A percentile compares a stretch with the other conserved stretches of the same genome.
Conservation (phyloP, 2,113 vertebrate species). For the Pica pica region DNA sequence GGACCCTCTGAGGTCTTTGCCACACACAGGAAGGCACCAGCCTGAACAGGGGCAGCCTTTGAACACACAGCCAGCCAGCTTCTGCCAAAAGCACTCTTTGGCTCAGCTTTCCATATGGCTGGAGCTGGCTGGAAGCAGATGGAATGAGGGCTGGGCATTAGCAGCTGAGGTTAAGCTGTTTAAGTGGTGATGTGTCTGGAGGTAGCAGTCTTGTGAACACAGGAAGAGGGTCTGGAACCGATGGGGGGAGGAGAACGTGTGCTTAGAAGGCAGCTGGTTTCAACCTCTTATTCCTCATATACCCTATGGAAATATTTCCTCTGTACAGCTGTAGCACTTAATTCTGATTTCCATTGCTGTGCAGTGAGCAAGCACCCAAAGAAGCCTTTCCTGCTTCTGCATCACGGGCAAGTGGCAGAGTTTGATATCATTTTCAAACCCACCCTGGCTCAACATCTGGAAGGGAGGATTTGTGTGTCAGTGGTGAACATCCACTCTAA, state of each 20-base stretch:
- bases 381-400: slow-evolving; percentile 60
- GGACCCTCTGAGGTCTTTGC: background rate
- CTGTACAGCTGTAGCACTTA: background rate
- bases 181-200: background rate
- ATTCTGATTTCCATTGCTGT: background rate
- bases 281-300: background rate
- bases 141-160: background rate
- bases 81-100: background rate
- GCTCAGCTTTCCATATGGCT: background rate
- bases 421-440: slow-evolving; percentile 81
- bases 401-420: slow-evolving; percentile 55
- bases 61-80: background rate
- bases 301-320: background rate
- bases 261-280: background rate
- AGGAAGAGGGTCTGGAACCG: background rate
- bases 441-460: slow-evolving; percentile 44
- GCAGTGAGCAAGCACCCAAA: slow-evolving; percentile 73
- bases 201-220: background rate
- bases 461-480: slow-evolving; percentile 69
- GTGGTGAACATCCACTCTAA: slow-evolving; percentile 78
- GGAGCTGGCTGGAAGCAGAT: background rate
- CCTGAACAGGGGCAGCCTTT: background rate
- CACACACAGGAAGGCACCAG: background rate
- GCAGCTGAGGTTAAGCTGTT: background rate
- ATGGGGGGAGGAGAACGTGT: background rate